Evolutionary conservation across 2,888 invertebrate species (phyloP).

Genomic region (Aleiodes leptofemur): DNA sequence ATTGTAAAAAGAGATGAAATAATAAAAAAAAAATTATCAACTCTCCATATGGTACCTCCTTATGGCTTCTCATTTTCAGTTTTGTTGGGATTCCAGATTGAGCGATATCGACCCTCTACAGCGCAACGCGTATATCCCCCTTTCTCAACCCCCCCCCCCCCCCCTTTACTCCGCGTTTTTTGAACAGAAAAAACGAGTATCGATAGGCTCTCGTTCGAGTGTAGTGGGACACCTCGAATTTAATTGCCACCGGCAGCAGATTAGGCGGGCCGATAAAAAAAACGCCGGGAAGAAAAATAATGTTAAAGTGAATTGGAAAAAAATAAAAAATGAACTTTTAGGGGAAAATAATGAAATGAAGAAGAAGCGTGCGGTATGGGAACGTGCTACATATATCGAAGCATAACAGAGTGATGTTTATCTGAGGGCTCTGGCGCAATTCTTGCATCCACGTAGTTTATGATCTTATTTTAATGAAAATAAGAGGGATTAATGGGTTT

Average conservation of each 20-base stretch:
- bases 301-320: slow-evolving; percentile 3
- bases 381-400: slow-evolving; percentile 5
- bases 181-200: slow-evolving; percentile 31
- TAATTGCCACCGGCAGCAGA: slow-evolving; percentile 55
- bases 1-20: slow-evolving; percentile 26
- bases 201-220: slow-evolving; percentile 50
- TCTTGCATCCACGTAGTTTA: neutral
- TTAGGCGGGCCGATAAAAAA: slow-evolving; percentile 27
- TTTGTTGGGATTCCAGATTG: slow-evolving; percentile 48
- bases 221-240: slow-evolving; percentile 54
- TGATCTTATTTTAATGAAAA: neutral
- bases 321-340: no score
- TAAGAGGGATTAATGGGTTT: neutral
- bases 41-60: slow-evolving; percentile 35
- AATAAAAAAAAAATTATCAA: neutral
- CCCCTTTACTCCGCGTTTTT: no score
- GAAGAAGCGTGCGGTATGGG: slow-evolving; percentile 2
- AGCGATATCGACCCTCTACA: slow-evolving; percentile 43
- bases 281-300: slow-evolving; percentile 21
- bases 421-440: slow-evolving; percentile 19
- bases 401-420: slow-evolving; percentile 39
- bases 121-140: slow-evolving; percentile 12
- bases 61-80: slow-evolving; percentile 26
- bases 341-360: neutral
- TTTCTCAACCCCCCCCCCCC: no score